Percentiles rank a stretch among this genome's conserved stretches.
Conservation (phyloP, 2,888 invertebrate species). For the Spisula solida region DNA sequence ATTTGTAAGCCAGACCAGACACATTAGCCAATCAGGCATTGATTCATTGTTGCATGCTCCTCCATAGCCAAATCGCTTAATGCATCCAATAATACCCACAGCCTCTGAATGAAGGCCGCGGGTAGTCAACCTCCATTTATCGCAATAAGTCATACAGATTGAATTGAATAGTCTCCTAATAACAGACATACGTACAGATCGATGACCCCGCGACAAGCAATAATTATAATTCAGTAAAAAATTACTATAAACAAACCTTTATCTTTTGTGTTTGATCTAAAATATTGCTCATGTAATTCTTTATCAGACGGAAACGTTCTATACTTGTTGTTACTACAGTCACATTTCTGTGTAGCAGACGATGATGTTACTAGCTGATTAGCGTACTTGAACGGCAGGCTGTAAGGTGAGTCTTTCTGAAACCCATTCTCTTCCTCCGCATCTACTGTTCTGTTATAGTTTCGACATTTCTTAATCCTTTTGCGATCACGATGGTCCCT, state of each 20-base stretch:
- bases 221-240: too few species aligned
- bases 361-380: neutral
- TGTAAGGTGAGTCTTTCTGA: constrained; percentile 45
- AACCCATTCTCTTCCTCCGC: constrained; percentile 35
- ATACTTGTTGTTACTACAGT: neutral
- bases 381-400: neutral
- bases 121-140: too few species aligned
- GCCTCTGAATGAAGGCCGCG: too few species aligned
- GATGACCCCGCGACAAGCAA: too few species aligned
- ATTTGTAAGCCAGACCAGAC: too few species aligned
- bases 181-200: too few species aligned
- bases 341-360: neutral
- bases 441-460: constrained; percentile 63
- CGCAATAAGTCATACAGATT: too few species aligned
- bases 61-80: too few species aligned
- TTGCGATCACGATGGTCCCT: constrained; percentile 87
- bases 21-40: too few species aligned
- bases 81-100: too few species aligned
- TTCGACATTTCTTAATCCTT: constrained; percentile 75
- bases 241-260: neutral
- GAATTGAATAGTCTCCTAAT: too few species aligned
- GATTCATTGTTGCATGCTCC: too few species aligned
- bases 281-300: neutral
- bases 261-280: neutral
- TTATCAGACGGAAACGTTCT: neutral